These are phyloP conservation scores for Trichacis sp. DNA, from an alignment of 2,888 invertebrate genomes.

Conservation along the genomic window DNA sequence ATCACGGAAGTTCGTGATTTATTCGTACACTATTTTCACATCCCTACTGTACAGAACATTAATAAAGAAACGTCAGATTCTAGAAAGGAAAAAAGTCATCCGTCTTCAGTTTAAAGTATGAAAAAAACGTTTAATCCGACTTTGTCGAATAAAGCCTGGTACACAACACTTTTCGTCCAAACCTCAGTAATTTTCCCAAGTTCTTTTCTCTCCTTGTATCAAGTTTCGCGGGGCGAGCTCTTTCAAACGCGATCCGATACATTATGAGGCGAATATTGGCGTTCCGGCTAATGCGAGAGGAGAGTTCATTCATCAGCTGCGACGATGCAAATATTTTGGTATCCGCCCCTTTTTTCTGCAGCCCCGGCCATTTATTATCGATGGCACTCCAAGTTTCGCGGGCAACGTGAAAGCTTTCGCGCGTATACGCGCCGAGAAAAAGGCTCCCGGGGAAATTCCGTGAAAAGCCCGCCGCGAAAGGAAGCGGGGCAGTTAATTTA, in stretches of 20 bases:
- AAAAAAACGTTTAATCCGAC: too few relatives aligned
- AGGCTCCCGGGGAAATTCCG: neutral
- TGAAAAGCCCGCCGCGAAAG: neutral
- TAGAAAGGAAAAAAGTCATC: too few relatives aligned
- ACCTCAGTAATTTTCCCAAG: too few relatives aligned
- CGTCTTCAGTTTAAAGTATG: too few relatives aligned
- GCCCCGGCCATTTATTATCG: slow-evolving; percentile 29
- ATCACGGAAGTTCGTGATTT: too few relatives aligned
- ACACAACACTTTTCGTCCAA: too few relatives aligned
- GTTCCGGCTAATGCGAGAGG: slow-evolving; percentile 26
- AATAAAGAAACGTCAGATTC: too few relatives aligned
- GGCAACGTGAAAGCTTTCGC: slow-evolving; percentile 7
- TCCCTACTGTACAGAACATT: too few relatives aligned
- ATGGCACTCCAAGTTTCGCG: slow-evolving; percentile 13
- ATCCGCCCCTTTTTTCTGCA: slow-evolving; percentile 24
- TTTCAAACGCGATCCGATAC: slow-evolving; percentile 36
- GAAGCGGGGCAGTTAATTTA: slow-evolving; percentile 5
- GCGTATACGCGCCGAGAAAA: neutral
- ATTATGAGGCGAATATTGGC: slow-evolving; percentile 31
- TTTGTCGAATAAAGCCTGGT: too few relatives aligned
- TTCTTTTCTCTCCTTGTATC: too few relatives aligned
- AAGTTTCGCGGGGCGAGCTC: slow-evolving; percentile 3
- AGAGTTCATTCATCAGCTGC: slow-evolving; percentile 37
- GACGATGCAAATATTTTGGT: slow-evolving; percentile 35
- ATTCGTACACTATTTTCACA: too few relatives aligned